phyloP scores from a whole-genome alignment of 1,140 invertebrate species.

The Ephestia elutella region DNA sequence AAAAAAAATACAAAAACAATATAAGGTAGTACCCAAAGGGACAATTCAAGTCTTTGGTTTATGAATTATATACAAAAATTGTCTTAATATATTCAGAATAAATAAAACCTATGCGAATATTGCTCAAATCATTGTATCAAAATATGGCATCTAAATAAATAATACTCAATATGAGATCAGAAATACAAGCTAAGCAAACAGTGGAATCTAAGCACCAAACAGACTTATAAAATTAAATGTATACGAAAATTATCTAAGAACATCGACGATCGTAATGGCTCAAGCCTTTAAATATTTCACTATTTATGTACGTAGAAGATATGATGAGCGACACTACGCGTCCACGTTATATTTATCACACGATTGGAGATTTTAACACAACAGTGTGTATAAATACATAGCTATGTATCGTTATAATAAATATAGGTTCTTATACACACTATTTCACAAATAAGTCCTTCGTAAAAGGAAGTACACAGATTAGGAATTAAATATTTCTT shows the following conservation, averaged over 20 bases:
- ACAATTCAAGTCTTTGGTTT: conserved; percentile 64
- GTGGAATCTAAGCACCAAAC: conserved; percentile 53
- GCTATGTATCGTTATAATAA: no score
- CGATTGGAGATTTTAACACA: no score
- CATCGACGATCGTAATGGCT: not conserved
- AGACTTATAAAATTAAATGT: conserved; percentile 35
- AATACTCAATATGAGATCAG: conserved; percentile 72
- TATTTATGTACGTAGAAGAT: not conserved
- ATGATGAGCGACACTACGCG: not conserved
- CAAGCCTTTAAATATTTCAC: not conserved
- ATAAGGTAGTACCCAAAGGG: conserved; percentile 45
- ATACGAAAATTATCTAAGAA: conserved; percentile 6
- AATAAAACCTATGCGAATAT: conserved; percentile 56
- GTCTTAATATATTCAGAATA: conserved; percentile 37
- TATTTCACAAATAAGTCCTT: no score
- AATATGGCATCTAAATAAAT: conserved; percentile 71
- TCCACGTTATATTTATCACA: no score
- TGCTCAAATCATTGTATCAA: conserved; percentile 45
- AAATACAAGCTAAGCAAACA: conserved; percentile 55
- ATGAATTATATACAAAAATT: conserved; percentile 57
- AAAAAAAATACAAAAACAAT: conserved; percentile 14
- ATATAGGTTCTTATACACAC: no score
- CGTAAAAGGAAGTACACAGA: no score
- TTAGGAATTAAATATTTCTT: no score
- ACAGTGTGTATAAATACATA: no score